Evolutionary conservation across 2,888 invertebrate species (phyloP).

Genomic region (Nomada ruficornis): DNA sequence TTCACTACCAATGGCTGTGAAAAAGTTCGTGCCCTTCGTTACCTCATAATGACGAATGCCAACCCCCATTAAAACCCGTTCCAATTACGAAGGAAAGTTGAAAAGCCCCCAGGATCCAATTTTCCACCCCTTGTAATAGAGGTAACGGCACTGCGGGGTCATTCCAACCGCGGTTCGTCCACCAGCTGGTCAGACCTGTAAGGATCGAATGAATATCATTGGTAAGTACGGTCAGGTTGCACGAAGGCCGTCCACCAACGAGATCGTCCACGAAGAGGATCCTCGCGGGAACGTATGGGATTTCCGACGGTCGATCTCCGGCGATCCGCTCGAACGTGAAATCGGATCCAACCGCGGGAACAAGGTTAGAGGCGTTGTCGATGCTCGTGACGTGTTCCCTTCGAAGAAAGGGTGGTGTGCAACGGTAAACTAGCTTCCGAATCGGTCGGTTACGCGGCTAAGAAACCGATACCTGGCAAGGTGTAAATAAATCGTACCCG

Average conservation of each 20-base stretch:
- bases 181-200: constrained; percentile 18
- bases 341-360: constrained; percentile 69
- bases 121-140: constrained; percentile 27
- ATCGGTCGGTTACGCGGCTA: constrained; percentile 68
- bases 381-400: constrained; percentile 21
- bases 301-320: constrained; percentile 70
- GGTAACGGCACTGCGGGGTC: constrained; percentile 39
- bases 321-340: constrained; percentile 70
- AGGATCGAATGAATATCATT: constrained; percentile 57
- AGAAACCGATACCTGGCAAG: constrained; percentile 61
- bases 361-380: constrained; percentile 59
- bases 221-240: constrained; percentile 53
- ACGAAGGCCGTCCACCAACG: constrained; percentile 25
- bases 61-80: background rate
- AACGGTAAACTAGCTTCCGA: constrained; percentile 71
- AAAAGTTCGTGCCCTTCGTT: too few species aligned
- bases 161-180: constrained; percentile 57
- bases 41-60: too few species aligned
- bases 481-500: constrained; percentile 62
- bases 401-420: constrained; percentile 38
- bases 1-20: too few species aligned
- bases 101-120: constrained; percentile 23
- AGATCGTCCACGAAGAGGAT: constrained; percentile 62
- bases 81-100: constrained; percentile 1
- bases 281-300: constrained; percentile 74